Percentiles rank a stretch among this genome's conserved stretches.
Conservation (phyloP, 2,888 invertebrate genomes). For the Ormia ochracea region DNA sequence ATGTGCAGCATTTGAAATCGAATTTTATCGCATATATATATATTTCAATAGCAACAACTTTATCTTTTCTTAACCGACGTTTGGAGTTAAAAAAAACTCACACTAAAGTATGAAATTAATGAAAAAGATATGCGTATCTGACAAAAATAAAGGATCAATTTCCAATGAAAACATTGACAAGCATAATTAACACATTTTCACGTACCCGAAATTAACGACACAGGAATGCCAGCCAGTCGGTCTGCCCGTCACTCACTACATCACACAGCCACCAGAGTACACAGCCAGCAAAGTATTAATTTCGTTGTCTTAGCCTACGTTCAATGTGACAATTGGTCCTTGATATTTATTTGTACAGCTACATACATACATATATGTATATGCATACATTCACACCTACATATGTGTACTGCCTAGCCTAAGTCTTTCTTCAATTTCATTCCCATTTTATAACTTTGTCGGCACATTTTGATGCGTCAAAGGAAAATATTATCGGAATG, state of each 20-base stretch:
- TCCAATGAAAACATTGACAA: slow-evolving; percentile 65
- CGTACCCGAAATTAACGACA: slow-evolving; percentile 14
- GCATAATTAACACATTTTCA: slow-evolving; percentile 65
- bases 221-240: not conserved
- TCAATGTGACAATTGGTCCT: slow-evolving; percentile 63
- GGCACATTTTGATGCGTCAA: slow-evolving; percentile 59
- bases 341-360: slow-evolving; percentile 34
- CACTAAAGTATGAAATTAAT: slow-evolving; percentile 63
- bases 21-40: not conserved
- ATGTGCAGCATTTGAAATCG: slow-evolving; percentile 32
- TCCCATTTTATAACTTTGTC: slow-evolving; percentile 60
- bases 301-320: slow-evolving; percentile 16
- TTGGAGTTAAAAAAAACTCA: slow-evolving; percentile 57
- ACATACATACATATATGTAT: not conserved
- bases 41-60: not conserved
- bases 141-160: slow-evolving; percentile 64
- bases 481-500: slow-evolving; percentile 62
- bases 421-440: slow-evolving; percentile 26
- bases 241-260: not conserved
- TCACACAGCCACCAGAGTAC: not conserved
- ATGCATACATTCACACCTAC: not conserved
- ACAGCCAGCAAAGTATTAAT: slow-evolving; percentile 11
- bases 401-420: too few relatives aligned
- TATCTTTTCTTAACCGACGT: slow-evolving; percentile 57
- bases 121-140: slow-evolving; percentile 9